Percentiles rank a stretch among this genome's conserved stretches.
Evolutionary conservation across 2,888 invertebrate genomes (phyloP).

Genomic region (Scelioninae gen. 1): DNA sequence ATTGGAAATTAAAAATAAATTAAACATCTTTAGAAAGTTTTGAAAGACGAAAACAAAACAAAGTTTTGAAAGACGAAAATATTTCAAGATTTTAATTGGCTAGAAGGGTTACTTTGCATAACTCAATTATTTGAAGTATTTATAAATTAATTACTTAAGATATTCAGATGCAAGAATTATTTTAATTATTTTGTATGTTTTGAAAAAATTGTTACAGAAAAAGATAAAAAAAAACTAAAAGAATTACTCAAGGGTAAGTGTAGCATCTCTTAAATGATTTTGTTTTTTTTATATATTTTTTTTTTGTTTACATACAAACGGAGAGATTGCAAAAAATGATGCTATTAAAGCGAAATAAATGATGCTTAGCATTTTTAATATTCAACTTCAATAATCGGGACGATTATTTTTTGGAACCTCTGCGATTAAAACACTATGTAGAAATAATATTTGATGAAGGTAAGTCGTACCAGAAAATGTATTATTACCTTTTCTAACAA

Average conservation of each 20-base stretch:
- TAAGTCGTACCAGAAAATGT: slow-evolving; percentile 61
- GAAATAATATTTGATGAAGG: slow-evolving; percentile 37
- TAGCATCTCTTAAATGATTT: slow-evolving; percentile 51
- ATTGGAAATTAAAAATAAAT: too few relatives aligned
- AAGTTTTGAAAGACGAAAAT: too few relatives aligned
- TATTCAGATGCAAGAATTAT: slow-evolving; percentile 17
- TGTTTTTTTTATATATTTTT: slow-evolving; percentile 49
- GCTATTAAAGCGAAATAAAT: slow-evolving; percentile 1
- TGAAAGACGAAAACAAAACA: too few relatives aligned
- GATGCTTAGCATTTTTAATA: too few relatives aligned
- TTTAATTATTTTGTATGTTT: slow-evolving; percentile 58
- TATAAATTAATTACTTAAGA: neutral
- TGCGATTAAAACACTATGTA: slow-evolving; percentile 30
- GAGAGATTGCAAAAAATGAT: slow-evolving; percentile 46
- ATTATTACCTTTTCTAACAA: neutral
- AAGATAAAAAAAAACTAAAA: slow-evolving; percentile 64
- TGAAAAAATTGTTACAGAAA: slow-evolving; percentile 57
- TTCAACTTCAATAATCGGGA: slow-evolving; percentile 11
- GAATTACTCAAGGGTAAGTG: slow-evolving; percentile 64
- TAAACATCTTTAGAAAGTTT: too few relatives aligned
- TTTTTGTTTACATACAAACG: slow-evolving; percentile 30
- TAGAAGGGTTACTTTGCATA: too few relatives aligned
- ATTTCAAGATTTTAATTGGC: too few relatives aligned
- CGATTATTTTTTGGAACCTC: slow-evolving; percentile 48
- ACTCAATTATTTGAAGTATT: too few relatives aligned